Evolutionary conservation across 2,113 vertebrate genomes (phyloP).

Genomic region (Phrynocephalus versicolor): DNA sequence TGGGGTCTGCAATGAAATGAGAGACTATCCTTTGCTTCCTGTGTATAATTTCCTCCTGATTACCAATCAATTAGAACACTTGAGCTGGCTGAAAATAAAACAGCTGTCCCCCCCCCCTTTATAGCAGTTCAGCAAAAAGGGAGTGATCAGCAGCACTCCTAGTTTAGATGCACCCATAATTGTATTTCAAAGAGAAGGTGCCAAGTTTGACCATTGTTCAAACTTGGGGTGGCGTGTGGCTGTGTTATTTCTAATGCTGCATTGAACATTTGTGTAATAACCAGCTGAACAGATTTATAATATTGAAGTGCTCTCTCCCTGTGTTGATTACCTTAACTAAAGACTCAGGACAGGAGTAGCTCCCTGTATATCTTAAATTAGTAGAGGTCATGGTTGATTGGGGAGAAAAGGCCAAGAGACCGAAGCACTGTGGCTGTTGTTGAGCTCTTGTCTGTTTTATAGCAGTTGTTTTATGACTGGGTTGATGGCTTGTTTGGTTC

Average conservation of each 20-base stretch:
- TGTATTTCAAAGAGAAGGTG: not conserved
- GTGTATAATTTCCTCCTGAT: not conserved
- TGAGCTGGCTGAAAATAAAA: not conserved
- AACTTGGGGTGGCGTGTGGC: not conserved
- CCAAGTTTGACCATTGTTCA: not conserved
- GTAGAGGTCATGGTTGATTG: no score
- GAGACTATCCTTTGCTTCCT: not conserved
- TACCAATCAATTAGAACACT: not conserved
- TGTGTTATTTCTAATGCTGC: not conserved
- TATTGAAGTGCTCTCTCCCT: not conserved
- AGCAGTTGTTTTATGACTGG: not conserved
- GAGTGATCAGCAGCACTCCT: not conserved
- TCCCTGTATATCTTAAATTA: conserved; percentile 3
- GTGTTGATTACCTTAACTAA: not conserved
- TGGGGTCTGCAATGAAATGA: not conserved
- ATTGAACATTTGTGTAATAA: not conserved
- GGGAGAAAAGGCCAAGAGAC: not conserved
- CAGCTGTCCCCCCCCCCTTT: no score
- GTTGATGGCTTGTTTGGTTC: not conserved
- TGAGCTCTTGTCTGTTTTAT: conserved; percentile 2
- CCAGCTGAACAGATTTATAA: not conserved
- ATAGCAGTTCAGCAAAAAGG: not conserved
- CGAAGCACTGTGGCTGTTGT: not conserved
- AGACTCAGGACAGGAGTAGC: not conserved
- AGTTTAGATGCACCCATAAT: not conserved